Conservation (phyloP, 2,113 vertebrate genomes). For the Silurus glanis region DNA sequence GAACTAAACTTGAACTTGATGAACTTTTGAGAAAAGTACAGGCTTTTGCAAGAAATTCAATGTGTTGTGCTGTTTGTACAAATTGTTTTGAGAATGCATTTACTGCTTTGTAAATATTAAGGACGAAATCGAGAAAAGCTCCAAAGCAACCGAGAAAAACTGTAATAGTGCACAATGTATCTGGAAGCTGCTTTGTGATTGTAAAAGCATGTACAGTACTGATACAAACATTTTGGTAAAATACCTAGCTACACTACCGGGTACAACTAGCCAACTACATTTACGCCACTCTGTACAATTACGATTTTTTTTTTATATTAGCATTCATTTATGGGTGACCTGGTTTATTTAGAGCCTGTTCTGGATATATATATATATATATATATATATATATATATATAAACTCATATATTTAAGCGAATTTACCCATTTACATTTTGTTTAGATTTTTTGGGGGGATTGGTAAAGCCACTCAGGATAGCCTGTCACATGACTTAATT, state of each 20-base stretch:
- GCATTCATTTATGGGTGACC: not conserved
- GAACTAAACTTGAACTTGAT: no score
- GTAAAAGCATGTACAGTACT: not conserved
- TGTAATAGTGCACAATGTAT: not conserved
- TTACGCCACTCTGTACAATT: not conserved
- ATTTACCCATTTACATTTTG: not conserved
- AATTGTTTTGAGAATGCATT: no score
- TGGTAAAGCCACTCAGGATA: not conserved
- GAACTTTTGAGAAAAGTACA: no score
- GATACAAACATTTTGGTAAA: not conserved
- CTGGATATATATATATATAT: not conserved
- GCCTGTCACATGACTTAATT: conserved; percentile 5
- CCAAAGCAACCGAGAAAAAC: no score
- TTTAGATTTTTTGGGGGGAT: not conserved
- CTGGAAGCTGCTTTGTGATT: not conserved
- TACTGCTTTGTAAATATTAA: no score
- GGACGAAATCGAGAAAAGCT: no score
- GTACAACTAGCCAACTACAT: not conserved
- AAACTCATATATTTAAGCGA: not conserved
- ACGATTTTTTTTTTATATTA: not conserved
- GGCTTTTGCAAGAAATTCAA: no score
- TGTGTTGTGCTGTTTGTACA: no score
- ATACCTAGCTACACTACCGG: not conserved
- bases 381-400: no score
- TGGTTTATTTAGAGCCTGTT: not conserved